A percentile compares a stretch with the other conserved stretches of the same genome.
phyloP scores from a whole-genome alignment of 2,113 vertebrate genomes.

The Microcebus murinus region DNA sequence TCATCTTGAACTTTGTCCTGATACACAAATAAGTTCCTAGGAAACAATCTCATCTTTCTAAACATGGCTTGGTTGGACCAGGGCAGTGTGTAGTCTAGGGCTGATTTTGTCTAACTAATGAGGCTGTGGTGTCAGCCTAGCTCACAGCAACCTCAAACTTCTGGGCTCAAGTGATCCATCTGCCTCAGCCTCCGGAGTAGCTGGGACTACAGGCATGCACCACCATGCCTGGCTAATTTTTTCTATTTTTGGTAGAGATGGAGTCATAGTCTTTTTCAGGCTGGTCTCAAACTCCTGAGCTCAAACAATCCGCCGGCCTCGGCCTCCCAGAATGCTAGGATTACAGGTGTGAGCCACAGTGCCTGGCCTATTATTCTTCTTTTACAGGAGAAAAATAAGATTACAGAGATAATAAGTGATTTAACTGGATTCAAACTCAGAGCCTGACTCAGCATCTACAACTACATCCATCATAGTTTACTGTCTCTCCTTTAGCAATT shows the following conservation, averaged over 20 bases:
- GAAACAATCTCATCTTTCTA: neutral
- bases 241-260: no score
- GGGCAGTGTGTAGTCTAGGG: neutral
- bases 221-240: no score
- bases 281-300: no score
- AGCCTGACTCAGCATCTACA: neutral
- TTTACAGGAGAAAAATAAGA: neutral
- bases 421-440: neutral
- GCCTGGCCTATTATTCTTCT: neutral
- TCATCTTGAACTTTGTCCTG: neutral
- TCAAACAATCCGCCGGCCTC: no score
- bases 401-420: neutral
- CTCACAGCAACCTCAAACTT: no score
- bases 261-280: no score
- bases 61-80: neutral
- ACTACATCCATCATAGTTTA: rapidly evolving
- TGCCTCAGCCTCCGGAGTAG: no score
- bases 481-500: neutral
- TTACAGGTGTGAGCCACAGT: no score
- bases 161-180: no score
- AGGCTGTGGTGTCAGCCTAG: no score
- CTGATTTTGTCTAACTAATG: neutral
- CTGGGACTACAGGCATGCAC: no score
- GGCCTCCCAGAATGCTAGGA: no score
- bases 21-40: neutral